phyloP scores from a whole-genome alignment of 1,140 invertebrate genomes.

The Drosophila nasuta region DNA sequence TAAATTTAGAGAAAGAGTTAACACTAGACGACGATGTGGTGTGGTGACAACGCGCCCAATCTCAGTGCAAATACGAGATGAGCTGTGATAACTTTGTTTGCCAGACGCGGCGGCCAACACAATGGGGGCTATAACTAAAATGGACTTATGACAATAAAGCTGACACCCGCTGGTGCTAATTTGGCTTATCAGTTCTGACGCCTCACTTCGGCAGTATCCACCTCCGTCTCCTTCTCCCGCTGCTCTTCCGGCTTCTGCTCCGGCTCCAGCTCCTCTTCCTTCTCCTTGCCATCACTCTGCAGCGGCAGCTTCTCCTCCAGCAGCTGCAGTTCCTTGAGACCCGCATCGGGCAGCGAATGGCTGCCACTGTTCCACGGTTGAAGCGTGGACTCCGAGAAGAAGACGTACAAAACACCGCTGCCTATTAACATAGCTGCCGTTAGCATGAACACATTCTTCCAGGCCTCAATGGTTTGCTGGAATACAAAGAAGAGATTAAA shows the following conservation, averaged over 20 bases:
- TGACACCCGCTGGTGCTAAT: conserved; percentile 36
- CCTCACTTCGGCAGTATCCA: conserved; percentile 33
- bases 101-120: conserved; percentile 32
- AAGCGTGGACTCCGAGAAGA: conserved; percentile 87
- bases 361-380: conserved; percentile 87
- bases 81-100: conserved; percentile 47
- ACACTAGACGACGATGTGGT: conserved; percentile 8
- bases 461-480: conserved; percentile 89
- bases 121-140: conserved; percentile 58
- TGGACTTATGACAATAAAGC: conserved; percentile 66
- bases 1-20: conserved; percentile 55
- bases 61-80: conserved; percentile 45
- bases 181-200: conserved; percentile 42
- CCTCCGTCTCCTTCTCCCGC: neutral
- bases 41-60: conserved; percentile 2
- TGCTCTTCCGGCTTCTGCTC: neutral
- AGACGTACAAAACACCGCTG: conserved; percentile 86
- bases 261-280: neutral
- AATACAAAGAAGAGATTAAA: conserved; percentile 23
- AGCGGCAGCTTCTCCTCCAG: conserved; percentile 63
- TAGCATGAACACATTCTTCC: conserved; percentile 89
- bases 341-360: conserved; percentile 37
- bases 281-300: conserved; percentile 21
- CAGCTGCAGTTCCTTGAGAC: conserved; percentile 64
- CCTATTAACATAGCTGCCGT: conserved; percentile 86